Conservation (phyloP, 2,888 invertebrate species). For the Philereme transversata region DNA sequence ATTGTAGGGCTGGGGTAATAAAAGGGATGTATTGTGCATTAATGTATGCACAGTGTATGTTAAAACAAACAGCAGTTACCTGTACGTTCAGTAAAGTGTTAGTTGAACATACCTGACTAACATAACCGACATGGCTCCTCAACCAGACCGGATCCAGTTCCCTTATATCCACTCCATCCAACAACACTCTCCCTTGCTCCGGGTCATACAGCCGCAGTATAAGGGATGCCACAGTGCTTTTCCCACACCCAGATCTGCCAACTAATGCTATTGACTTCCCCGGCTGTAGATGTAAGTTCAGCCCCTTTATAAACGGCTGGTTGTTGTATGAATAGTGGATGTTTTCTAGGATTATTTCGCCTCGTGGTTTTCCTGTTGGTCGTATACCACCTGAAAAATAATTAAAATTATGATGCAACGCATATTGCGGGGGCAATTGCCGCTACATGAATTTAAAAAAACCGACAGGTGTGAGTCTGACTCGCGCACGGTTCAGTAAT, state of each 20-base stretch:
- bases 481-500: too few relatives aligned
- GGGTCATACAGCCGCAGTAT: conserved; percentile 95
- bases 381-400: conserved; percentile 84
- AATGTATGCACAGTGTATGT: too few relatives aligned
- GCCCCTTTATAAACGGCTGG: conserved; percentile 81
- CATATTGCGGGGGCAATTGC: too few relatives aligned
- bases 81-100: too few relatives aligned
- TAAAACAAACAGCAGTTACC: too few relatives aligned
- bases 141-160: conserved; percentile 93
- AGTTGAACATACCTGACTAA: conserved; percentile 87
- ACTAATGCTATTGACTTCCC: conserved; percentile 91
- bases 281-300: conserved; percentile 87
- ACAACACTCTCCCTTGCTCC: conserved; percentile 85
- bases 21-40: too few relatives aligned
- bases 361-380: conserved; percentile 82
- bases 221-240: conserved; percentile 94
- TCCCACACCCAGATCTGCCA: conserved; percentile 97
- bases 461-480: too few relatives aligned
- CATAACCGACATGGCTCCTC: conserved; percentile 93
- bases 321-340: conserved; percentile 90
- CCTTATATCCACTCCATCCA: conserved; percentile 91
- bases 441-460: background rate
- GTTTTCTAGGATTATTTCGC: conserved; percentile 90
- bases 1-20: too few relatives aligned
- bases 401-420: too few relatives aligned